Percentiles rank a stretch among this genome's conserved stretches.
Evolutionary conservation across 30 jellyfish, hydroid and myxozoan genomes (phyloP).

Genomic region (Mastigias papua): DNA sequence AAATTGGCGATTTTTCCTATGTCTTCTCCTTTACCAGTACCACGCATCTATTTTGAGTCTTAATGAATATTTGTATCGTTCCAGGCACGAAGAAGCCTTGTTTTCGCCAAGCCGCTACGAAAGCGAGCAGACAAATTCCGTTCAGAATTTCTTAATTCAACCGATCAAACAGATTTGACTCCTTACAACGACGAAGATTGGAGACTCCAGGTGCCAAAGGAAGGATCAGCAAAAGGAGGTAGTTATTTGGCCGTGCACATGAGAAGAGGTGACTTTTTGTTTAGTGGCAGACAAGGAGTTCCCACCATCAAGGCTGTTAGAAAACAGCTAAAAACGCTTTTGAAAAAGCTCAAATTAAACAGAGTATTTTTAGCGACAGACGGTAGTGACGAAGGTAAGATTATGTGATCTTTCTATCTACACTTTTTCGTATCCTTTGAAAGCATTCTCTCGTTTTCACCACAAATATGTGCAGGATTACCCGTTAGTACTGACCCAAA

Average conservation of each 20-base stretch:
- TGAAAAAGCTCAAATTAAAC: slow-evolving; percentile 73
- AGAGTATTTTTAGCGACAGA: slow-evolving; percentile 86
- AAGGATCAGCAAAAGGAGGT: slow-evolving; percentile 94
- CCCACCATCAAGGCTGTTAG: slow-evolving; percentile 88
- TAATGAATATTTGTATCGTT: neutral
- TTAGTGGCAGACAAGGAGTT: slow-evolving; percentile 82
- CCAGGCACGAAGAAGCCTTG: slow-evolving; percentile 96
- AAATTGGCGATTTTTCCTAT: neutral
- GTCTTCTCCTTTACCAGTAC: neutral
- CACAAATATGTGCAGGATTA: too few species aligned
- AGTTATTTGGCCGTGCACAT: slow-evolving; percentile 89
- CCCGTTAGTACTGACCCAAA: too few species aligned
- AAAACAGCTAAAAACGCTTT: slow-evolving; percentile 59
- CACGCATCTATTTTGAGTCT: neutral
- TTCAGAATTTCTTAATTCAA: slow-evolving; percentile 70
- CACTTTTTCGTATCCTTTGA: too few species aligned
- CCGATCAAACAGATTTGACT: slow-evolving; percentile 80
- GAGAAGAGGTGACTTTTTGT: slow-evolving; percentile 90
- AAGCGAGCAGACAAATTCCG: slow-evolving; percentile 84
- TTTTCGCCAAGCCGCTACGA: slow-evolving; percentile 89
- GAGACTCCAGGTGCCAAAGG: slow-evolving; percentile 91
- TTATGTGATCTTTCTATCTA: too few species aligned
- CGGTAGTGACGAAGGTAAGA: slow-evolving; percentile 83
- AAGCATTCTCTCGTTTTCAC: too few species aligned
- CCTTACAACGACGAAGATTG: slow-evolving; percentile 87